Evolutionary conservation across 2,888 invertebrate genomes (phyloP).

Genomic region (Heliconius sara): DNA sequence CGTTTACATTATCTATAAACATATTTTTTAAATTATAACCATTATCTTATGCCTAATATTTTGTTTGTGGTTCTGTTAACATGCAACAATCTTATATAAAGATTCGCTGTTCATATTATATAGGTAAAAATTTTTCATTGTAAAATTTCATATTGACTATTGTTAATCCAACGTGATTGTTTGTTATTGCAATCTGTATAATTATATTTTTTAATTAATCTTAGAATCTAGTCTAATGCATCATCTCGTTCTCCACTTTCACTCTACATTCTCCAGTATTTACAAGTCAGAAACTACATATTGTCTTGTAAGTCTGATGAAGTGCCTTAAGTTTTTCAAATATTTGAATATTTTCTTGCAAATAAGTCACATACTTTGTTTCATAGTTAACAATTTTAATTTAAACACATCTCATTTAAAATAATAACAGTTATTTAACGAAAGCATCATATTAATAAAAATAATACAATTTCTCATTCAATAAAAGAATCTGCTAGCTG

Average conservation of each 20-base stretch:
- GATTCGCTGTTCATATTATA: not conserved
- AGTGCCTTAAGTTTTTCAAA: not conserved
- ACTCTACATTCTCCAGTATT: not conserved
- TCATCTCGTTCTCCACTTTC: not conserved
- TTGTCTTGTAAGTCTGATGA: not conserved
- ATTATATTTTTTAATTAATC: no score
- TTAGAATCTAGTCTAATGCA: not conserved
- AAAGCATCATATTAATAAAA: not conserved
- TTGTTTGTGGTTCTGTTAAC: not conserved
- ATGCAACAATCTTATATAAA: not conserved
- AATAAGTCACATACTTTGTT: not conserved
- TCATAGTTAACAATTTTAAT: not conserved
- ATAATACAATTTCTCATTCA: not conserved
- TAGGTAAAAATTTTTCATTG: no score
- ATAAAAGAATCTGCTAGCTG: no score
- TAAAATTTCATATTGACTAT: no score
- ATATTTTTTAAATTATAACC: not conserved
- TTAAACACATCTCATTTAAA: not conserved
- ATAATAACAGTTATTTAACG: no score
- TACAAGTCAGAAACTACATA: not conserved
- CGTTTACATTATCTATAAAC: not conserved
- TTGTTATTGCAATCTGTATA: no score
- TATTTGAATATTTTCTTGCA: not conserved
- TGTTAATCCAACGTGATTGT: no score
- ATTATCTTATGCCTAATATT: not conserved